phyloP scores from a whole-genome alignment of 92 coral and sea anemone genomes.

The Meandrina meandrites region DNA sequence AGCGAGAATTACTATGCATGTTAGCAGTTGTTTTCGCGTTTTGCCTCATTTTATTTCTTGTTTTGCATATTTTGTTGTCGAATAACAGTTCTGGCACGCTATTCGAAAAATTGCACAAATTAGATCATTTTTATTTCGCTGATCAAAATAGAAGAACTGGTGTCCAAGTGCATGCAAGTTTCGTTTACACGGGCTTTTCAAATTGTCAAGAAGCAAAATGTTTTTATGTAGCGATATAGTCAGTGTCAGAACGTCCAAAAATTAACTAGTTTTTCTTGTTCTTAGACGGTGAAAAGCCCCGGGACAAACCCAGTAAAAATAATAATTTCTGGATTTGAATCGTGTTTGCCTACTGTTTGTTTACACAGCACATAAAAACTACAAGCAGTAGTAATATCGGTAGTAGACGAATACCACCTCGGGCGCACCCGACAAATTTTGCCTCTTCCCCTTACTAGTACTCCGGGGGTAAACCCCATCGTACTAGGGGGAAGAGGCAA shows the following conservation, averaged over 20 bases:
- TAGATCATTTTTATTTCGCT: neutral
- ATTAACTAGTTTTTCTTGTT: neutral
- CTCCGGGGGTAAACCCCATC: no score
- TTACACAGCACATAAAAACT: neutral
- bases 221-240: neutral
- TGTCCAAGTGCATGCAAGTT: no score
- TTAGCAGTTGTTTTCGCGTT: constrained; percentile 22
- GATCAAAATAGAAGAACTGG: neutral
- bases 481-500: no score
- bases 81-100: neutral
- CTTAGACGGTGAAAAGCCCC: neutral
- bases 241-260: neutral
- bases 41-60: neutral
- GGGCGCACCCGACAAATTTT: no score
- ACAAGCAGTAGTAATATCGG: neutral
- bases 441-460: no score
- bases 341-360: constrained; percentile 11
- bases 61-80: neutral
- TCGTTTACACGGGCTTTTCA: neutral
- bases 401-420: no score
- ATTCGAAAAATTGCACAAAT: neutral
- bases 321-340: neutral
- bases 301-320: neutral
- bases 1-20: neutral
- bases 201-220: neutral